Evolutionary conservation across 2,888 invertebrate species (phyloP), one percentile per base, ranked within the genome.

Genomic region (Meiosimyza platycephala): DNA sequence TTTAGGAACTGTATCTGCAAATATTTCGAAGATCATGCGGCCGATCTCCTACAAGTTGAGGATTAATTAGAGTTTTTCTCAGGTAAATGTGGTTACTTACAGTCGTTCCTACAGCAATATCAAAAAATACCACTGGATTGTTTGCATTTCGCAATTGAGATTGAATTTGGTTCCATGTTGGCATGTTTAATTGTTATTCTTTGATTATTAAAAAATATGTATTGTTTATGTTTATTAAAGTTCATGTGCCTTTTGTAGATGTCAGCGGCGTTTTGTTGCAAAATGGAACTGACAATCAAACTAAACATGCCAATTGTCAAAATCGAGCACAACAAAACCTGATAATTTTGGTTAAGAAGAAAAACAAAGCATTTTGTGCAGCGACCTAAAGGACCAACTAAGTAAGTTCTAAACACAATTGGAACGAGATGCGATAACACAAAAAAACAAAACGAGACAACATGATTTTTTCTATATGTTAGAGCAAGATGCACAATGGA

Each of bases 81-180:
- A 9, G 40, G 40, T 40, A 40, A 40, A 40, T 40, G 6, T 40
- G 50, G 22, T 47, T 16, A 82, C 88, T 87, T 89, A 96, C 96
- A 82, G 96, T 97, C 65, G 95, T 95, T 78, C 99, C 99, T 22
- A 99, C 98, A 15, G 95, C 94, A 55, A 99, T 92, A 88, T 99
- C 99, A 83, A 99, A 96, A 88, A 99, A 99, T 12, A 99, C 99
- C 13, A 99, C 96, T 0, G 99, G 99, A 87, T 99, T 99, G 82
- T 95, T 96, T 33, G 97, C 94, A 86, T 97, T 93, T 78, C 95
- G 89, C 66, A 97, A 88, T 84, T 97, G 96, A 28, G 94, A 90
- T 84, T 96, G 96, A 84, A 97, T 95, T 90, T 97, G 97, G 88
- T 94, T 95, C 97, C 97, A 97, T 76, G 95, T 95, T 15, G 96